phyloP scores from a whole-genome alignment of 2,797 vertebrate genomes.

The Rhinella marina region DNA sequence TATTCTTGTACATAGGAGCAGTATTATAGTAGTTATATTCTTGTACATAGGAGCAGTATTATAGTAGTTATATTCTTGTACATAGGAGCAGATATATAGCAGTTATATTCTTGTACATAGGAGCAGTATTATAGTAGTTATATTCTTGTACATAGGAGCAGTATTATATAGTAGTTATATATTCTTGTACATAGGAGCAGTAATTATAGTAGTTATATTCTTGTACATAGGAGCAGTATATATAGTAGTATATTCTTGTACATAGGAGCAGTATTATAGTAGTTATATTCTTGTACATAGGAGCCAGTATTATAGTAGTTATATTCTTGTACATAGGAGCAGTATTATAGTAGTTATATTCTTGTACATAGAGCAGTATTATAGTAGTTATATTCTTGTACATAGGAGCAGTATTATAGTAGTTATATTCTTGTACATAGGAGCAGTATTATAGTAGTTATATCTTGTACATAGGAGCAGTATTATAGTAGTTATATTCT shows the following conservation, averaged over 20 bases:
- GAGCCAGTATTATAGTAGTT: background rate
- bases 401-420: background rate
- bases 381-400: background rate
- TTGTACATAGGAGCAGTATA: background rate
- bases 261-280: background rate
- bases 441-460: background rate
- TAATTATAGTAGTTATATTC: background rate
- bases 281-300: conserved; percentile 3
- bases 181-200: background rate
- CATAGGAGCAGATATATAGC: too few relatives aligned
- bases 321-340: background rate
- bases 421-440: background rate
- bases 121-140: background rate
- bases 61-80: too few relatives aligned
- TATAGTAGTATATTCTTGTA: background rate
- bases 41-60: too few relatives aligned
- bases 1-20: too few relatives aligned
- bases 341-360: background rate
- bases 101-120: background rate
- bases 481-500: conserved; percentile 4
- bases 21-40: too few relatives aligned
- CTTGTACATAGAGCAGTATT: too few relatives aligned
- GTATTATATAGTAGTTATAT: background rate
- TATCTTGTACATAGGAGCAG: background rate
- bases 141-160: background rate